Conservation (phyloP, 2,113 vertebrate genomes). For the Dasyornis broadbenti region DNA sequence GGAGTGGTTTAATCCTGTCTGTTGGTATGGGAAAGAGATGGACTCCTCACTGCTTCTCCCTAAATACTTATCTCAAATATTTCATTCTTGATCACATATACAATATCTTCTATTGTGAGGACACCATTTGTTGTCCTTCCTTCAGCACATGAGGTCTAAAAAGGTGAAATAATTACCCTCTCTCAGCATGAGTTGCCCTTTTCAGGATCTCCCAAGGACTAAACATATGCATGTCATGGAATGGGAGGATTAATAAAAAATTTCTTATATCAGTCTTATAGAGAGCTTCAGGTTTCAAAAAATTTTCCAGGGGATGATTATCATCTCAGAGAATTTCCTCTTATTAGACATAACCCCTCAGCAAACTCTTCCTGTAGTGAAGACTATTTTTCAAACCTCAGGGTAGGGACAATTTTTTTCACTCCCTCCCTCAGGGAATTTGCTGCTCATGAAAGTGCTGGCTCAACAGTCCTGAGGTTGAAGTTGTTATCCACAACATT, state of each 20-base stretch:
- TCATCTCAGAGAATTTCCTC: background rate
- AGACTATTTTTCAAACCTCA: slow-evolving; percentile 22
- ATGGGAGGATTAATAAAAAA: background rate
- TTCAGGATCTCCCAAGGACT: background rate
- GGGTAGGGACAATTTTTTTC: background rate
- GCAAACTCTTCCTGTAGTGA: background rate
- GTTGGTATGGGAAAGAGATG: background rate
- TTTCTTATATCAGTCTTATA: background rate
- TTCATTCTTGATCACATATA: background rate
- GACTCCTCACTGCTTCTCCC: background rate
- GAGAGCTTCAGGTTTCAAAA: background rate
- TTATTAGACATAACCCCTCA: background rate
- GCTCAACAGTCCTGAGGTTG: slow-evolving; percentile 30
- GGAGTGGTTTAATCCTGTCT: background rate
- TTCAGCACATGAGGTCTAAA: background rate
- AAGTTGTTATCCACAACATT: slow-evolving; percentile 52
- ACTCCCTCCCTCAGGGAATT: background rate
- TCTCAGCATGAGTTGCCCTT: background rate
- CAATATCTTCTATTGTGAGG: background rate
- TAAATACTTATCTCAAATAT: background rate
- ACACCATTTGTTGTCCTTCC: background rate
- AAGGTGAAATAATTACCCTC: background rate
- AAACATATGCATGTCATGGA: background rate
- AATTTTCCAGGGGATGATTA: background rate
- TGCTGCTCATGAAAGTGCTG: slow-evolving; percentile 27